A percentile compares a stretch with the other conserved stretches of the same genome.
Conservation (phyloP, 2,888 invertebrate genomes). For the Gymnosoma rotundatum region DNA sequence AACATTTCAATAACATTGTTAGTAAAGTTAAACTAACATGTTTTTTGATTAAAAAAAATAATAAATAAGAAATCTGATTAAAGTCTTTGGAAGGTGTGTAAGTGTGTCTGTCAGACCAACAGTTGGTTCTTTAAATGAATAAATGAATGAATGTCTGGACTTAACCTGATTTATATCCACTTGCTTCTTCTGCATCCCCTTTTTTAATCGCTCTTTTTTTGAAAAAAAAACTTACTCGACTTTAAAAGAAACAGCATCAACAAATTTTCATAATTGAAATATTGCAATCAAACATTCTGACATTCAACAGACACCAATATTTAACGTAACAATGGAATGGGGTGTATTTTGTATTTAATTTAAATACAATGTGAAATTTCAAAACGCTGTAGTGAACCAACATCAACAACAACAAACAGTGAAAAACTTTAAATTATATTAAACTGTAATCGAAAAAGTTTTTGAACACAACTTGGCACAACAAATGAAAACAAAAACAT, state of each 20-base stretch:
- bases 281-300: constrained; percentile 59
- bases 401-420: constrained; percentile 18
- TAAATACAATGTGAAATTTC: constrained; percentile 52
- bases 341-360: constrained; percentile 46
- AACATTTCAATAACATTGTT: neutral
- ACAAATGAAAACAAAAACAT: constrained; percentile 55
- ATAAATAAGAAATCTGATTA: neutral
- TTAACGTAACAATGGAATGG: constrained; percentile 51
- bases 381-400: constrained; percentile 19
- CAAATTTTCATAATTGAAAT: constrained; percentile 65
- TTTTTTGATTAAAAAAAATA: neutral
- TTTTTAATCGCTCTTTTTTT: constrained; percentile 1
- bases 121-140: constrained; percentile 28
- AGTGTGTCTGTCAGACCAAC: constrained; percentile 29
- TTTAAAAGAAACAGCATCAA: constrained; percentile 36
- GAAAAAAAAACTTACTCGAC: constrained; percentile 48
- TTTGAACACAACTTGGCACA: constrained; percentile 48
- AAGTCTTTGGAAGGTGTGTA: constrained; percentile 24
- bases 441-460: constrained; percentile 71
- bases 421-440: constrained; percentile 69
- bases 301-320: constrained; percentile 32
- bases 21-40: neutral
- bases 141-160: constrained; percentile 9
- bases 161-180: constrained; percentile 51
- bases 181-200: neutral